Evolutionary conservation across 2,888 invertebrate genomes (phyloP), one percentile per base, ranked within the genome.

Genomic region (Heliconius sara): DNA sequence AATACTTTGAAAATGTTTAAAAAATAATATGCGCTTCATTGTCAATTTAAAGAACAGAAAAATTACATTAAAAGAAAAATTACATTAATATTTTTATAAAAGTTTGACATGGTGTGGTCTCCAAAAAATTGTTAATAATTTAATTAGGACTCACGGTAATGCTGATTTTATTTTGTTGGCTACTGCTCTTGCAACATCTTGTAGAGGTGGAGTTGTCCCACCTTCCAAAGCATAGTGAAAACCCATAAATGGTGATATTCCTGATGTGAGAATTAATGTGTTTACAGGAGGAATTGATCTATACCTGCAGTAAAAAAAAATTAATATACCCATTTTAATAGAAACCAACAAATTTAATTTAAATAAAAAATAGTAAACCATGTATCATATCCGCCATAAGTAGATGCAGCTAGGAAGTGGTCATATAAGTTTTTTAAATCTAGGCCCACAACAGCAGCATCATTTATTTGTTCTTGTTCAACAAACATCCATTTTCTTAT

Each of bases 151-250:
- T 96, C 88, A 97, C 97, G 97, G 97, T 84, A 97, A 92, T 70
- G 97, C 97, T 72, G 96, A 97, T 89, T 98, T 97, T 43, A 99
- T 95, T 95, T 98, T 98, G 88, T 97, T 97, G 2, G 98, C 98
- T 75, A 99, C 98, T 77, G 98, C 98, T 89, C 98, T 97, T 0
- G 99, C 99, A n/a, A 99, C 98, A 89, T 99, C 99, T 76, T 98
- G 97, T 22, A 99, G 94, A 0, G 98, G 98, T 52, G 97, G 97
- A 27, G 97, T 95, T 13, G 91, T 93, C 77, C 97, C 97, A 34
- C 98, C 99, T 96, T 99, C 99, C 77, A 98, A 95, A 10, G 98
- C 98, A 91, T 97, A 98, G 91, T 98, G 98, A 91, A 98, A 98
- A 2, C 98, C 98, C 80, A 98, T 90, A 91, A 97, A 99, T 0